These are phyloP conservation scores for Syndactyla subalaris DNA, from an alignment of 2,797 vertebrate species.

Conservation along the genomic window DNA sequence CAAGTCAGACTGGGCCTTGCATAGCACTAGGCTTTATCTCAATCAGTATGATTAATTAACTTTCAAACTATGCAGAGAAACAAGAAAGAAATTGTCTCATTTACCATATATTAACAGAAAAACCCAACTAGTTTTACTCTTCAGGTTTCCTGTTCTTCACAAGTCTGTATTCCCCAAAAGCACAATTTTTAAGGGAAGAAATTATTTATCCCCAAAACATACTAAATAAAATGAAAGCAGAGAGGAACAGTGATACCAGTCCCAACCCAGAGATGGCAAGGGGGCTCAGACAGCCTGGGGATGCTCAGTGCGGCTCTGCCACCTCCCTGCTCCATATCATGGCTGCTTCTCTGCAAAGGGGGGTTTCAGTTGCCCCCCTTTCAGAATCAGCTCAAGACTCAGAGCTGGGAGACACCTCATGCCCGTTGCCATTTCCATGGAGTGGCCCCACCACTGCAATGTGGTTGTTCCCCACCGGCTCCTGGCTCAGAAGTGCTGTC, in stretches of 20 bases:
- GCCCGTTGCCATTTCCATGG: rapidly evolving
- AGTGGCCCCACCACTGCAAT: rapidly evolving
- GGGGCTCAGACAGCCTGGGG: not conserved
- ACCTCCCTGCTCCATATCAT: rapidly evolving
- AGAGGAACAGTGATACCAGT: not conserved
- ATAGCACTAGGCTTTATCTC: not conserved
- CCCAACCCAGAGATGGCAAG: rapidly evolving
- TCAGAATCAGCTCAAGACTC: not conserved
- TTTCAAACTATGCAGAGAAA: not conserved
- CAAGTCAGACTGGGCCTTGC: rapidly evolving
- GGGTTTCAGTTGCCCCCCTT: not conserved
- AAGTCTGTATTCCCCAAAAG: not conserved
- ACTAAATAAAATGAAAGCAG: not conserved
- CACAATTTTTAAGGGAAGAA: not conserved
- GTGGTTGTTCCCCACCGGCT: not conserved
- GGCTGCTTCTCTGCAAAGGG: not conserved
- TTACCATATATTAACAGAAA: not conserved
- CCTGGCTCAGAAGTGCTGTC: not conserved
- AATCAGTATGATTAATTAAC: not conserved
- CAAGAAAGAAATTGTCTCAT: not conserved
- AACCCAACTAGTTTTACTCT: not conserved
- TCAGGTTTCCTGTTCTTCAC: not conserved
- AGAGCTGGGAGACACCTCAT: not conserved
- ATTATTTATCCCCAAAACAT: not conserved
- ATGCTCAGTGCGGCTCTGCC: not conserved